These are phyloP conservation scores for Hedya salicella DNA, from an alignment of 2,888 invertebrate species.

Conservation along the genomic window DNA sequence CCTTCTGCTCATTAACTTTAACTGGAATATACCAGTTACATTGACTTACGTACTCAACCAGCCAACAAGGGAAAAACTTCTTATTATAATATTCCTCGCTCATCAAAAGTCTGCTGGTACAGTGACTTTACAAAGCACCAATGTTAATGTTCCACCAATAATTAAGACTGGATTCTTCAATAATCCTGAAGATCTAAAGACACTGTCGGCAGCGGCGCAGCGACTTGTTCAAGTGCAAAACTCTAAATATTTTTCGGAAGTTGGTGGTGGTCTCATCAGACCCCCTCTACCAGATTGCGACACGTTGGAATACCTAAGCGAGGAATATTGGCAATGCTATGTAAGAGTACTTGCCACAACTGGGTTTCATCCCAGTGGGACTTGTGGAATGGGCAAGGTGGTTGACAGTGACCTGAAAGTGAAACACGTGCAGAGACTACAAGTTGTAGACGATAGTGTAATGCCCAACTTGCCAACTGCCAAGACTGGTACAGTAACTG, in stretches of 20 bases:
- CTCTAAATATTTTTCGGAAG: slow-evolving; percentile 14
- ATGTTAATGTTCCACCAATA: slow-evolving; percentile 26
- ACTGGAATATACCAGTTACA: slow-evolving; percentile 17
- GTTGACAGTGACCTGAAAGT: slow-evolving; percentile 43
- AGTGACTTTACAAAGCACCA: slow-evolving; percentile 31
- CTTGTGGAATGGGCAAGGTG: slow-evolving; percentile 43
- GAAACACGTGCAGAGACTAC: slow-evolving; percentile 41
- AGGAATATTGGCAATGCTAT: slow-evolving; percentile 84
- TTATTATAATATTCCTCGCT: background rate
- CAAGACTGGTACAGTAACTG: slow-evolving; percentile 44
- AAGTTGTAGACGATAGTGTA: slow-evolving; percentile 46
- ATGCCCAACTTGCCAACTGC: slow-evolving; percentile 45
- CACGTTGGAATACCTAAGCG: slow-evolving; percentile 66
- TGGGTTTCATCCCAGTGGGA: slow-evolving; percentile 79
- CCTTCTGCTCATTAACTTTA: slow-evolving; percentile 12
- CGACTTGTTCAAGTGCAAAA: background rate
- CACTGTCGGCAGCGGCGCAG: slow-evolving; percentile 11
- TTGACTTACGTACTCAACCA: slow-evolving; percentile 1
- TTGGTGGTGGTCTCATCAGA: slow-evolving; percentile 12
- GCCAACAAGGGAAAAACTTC: slow-evolving; percentile 23
- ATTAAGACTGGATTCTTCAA: slow-evolving; percentile 32
- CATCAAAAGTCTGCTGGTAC: slow-evolving; percentile 34
- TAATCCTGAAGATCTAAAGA: slow-evolving; percentile 31
- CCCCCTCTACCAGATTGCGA: slow-evolving; percentile 71
- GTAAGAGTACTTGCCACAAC: slow-evolving; percentile 79